Conservation (phyloP, 2,888 invertebrate genomes). For the Drosophila mercatorum region DNA sequence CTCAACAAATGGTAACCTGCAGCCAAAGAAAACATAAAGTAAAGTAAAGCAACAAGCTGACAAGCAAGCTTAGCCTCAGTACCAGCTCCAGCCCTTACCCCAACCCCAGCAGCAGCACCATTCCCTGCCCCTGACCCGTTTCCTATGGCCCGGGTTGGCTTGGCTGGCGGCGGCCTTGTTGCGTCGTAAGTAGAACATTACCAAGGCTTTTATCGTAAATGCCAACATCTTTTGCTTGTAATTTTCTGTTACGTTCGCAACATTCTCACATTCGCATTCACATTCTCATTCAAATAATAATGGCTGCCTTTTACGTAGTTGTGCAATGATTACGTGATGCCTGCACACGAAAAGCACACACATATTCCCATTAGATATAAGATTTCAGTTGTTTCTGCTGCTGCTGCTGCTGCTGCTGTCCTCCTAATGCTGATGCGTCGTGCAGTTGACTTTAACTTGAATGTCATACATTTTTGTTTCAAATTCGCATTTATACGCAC, state of each 20-base stretch:
- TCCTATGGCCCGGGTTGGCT: not conserved
- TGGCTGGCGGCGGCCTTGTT: constrained; percentile 35
- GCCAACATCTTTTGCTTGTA: constrained; percentile 80
- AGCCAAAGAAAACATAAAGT: constrained; percentile 12
- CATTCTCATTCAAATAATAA: constrained; percentile 80
- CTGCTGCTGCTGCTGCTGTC: constrained; percentile 49
- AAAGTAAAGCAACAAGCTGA: constrained; percentile 47
- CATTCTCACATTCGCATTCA: constrained; percentile 66
- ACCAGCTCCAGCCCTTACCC: not conserved
- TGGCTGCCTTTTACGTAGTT: constrained; percentile 77
- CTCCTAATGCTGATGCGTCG: constrained; percentile 55
- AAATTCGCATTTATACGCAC: constrained; percentile 26
- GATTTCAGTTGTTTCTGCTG: constrained; percentile 64
- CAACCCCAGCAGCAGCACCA: not conserved
- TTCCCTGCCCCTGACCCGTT: constrained; percentile 32
- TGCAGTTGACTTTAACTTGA: constrained; percentile 70
- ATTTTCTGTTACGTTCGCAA: constrained; percentile 78
- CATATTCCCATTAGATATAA: constrained; percentile 68
- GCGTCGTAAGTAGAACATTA: constrained; percentile 78
- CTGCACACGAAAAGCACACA: constrained; percentile 56
- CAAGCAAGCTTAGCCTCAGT: constrained; percentile 2
- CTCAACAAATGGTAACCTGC: constrained; percentile 56
- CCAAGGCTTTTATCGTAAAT: constrained; percentile 79
- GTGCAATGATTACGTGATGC: constrained; percentile 78
- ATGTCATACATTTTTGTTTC: constrained; percentile 64